These are phyloP conservation scores for Sylvicola cinctus DNA, from an alignment of 2,888 invertebrate genomes.

Conservation along the genomic window DNA sequence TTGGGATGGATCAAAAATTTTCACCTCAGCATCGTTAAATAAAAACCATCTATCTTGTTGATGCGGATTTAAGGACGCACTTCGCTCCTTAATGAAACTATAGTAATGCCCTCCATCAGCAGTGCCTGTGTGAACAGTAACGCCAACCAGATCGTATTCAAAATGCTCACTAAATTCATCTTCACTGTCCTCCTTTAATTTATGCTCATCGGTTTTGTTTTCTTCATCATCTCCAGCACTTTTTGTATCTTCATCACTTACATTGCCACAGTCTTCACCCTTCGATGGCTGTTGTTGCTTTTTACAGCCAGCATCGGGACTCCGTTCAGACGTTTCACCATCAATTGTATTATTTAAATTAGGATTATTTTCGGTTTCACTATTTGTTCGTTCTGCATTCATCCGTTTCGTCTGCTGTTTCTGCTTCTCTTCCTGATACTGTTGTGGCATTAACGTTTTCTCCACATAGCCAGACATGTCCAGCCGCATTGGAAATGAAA, in stretches of 20 bases:
- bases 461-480: constrained; percentile 94
- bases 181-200: too few relatives aligned
- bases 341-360: too few relatives aligned
- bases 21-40: constrained; percentile 85
- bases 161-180: constrained; percentile 11
- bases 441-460: constrained; percentile 77
- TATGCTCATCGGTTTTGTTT: too few relatives aligned
- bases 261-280: constrained; percentile 17
- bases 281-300: constrained; percentile 9
- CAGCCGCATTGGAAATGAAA: constrained; percentile 79
- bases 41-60: constrained; percentile 76
- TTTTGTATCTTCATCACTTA: too few relatives aligned
- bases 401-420: constrained; percentile 25
- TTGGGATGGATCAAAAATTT: constrained; percentile 86
- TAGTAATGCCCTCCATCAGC: constrained; percentile 96
- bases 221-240: too few relatives aligned
- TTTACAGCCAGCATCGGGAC: neutral
- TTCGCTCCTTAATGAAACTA: constrained; percentile 80
- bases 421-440: constrained; percentile 53
- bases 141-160: constrained; percentile 69
- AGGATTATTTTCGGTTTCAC: neutral
- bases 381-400: constrained; percentile 7
- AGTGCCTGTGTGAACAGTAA: constrained; percentile 94
- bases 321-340: too few relatives aligned
- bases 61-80: constrained; percentile 31